Evolutionary conservation across 2,797 vertebrate species (phyloP), one percentile per base, ranked within the genome.

Genomic region (Pseudotriccus pelzelni): DNA sequence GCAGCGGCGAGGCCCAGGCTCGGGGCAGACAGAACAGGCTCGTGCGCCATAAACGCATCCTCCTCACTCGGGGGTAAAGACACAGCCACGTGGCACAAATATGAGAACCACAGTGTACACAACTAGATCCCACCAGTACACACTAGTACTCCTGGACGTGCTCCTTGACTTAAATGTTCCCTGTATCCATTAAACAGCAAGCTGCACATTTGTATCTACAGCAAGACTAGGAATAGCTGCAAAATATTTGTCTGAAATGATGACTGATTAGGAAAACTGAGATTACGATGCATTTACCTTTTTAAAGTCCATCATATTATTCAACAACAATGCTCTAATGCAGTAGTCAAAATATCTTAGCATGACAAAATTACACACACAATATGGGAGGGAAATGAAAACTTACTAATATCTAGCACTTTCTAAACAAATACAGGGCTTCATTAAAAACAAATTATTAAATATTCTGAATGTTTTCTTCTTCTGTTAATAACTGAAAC

Each of bases 401-500:
- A 89, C 63, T 88, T 59, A 74, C 7, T 34, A 64, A 89, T 50
- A 67, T 19, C 47, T 87, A 91, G 92, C 86, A 81, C 44, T 91
- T 80, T 2, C 5, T 66, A 18, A 4, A 56, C 86, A 83, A 56
- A 60, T 55, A 91, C 8, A 60, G 16, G n/a, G 20, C 79, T 78
- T 94, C 68, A 84, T 78, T 88, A 79, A 86, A 96, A 97, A 67
- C n/a, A 94, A 75, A 94, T 50, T 50, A 62, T 49, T 56, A 55
- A 76, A 28, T 36, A 70, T 53, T 85, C 14, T 78, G 52, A 85
- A 85, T 59, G 27, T 17, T 85, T 75, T 81, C 74, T 94, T 84
- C 50, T 95, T 83, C 62, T 90, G 72, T 94, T 88, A 94, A 89
- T 93, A 90, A 96, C 7, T 53, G 66, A 96, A 97, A 56, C 28